Evolutionary conservation across 2,797 vertebrate species (phyloP).

Genomic region (Silurus aristotelis): DNA sequence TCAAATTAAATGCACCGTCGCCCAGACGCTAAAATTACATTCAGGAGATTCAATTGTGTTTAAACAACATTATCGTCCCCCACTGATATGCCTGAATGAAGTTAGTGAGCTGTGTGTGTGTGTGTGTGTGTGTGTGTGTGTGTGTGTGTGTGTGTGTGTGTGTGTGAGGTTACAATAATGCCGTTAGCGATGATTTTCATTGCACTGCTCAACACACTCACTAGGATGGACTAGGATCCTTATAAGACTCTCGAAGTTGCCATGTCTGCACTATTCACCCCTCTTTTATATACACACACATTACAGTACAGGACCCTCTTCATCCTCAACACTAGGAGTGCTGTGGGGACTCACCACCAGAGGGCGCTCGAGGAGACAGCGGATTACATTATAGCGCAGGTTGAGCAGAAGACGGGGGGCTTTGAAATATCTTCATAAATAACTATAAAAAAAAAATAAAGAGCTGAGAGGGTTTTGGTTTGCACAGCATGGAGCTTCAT

Average conservation of each 20-base stretch:
- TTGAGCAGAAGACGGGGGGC: neutral
- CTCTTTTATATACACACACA: neutral
- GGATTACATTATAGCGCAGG: neutral
- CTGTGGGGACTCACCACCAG: conserved; percentile 12
- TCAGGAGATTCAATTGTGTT: conserved; percentile 26
- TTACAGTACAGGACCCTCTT: neutral
- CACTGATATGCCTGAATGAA: conserved; percentile 16
- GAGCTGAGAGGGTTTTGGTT: neutral
- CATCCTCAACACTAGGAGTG: neutral
- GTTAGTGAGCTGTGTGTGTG: conserved; percentile 4
- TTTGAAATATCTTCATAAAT: neutral
- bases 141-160: conserved; percentile 11
- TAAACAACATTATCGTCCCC: conserved; percentile 7
- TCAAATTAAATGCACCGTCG: conserved; percentile 15
- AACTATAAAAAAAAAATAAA: neutral
- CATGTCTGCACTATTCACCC: neutral
- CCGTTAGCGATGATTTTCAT: neutral
- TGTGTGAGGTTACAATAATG: neutral
- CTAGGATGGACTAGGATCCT: neutral
- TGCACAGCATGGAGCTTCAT: neutral
- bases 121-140: conserved; percentile 6
- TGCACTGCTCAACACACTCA: neutral
- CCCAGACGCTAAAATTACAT: conserved; percentile 3
- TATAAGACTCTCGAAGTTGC: neutral
- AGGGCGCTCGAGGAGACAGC: neutral